Evolutionary conservation across 2,888 invertebrate species (phyloP), one percentile per base, ranked within the genome.

Genomic region (Nesidiocoris tenuis): DNA sequence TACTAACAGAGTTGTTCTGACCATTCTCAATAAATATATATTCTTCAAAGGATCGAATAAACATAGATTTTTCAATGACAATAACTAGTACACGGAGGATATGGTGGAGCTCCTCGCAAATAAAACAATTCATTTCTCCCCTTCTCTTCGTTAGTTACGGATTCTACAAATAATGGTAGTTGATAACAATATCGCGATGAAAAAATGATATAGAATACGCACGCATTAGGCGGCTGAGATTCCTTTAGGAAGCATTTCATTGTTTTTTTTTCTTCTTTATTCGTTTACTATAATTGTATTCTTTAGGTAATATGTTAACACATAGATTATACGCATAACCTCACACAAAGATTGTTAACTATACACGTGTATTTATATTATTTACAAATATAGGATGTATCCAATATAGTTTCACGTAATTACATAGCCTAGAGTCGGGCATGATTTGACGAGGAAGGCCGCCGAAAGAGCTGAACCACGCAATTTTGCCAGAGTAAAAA

Each of bases 311-410:
- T 22, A n/a, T 71, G 54, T 63, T 55, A 63, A 72, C 61, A 72
- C 64, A 63, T 63, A 61, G 61, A 55, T 72, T 68, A 39, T 72
- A 61, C 3, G 19, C 74, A 72, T 77, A 77, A 77, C 76, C 77
- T 77, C 67, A 74, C 77, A 76, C 76, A 77, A 76, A 66, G 72
- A 76, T 74, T 72, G 56, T 61, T 72, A 63, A 76, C 76, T 78
- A 78, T 78, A 78, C 78, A 78, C 61, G 64, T 61, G 70, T 77
- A 77, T 78, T 78, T 77, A 78, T 78, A 77, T 55, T 77, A 77
- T 78, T 76, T 77, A 77, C 77, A 77, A n/a, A 2, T 64, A n/a
- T 39, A 65, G 63, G 66, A 64, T 55, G 66, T 65, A 74, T 56
- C 57, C 65, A 70, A 70, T 70, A 67, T 67, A 67, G 9, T 67